phyloP scores from a whole-genome alignment of 2,797 vertebrate species.

The Morelia viridis region DNA sequence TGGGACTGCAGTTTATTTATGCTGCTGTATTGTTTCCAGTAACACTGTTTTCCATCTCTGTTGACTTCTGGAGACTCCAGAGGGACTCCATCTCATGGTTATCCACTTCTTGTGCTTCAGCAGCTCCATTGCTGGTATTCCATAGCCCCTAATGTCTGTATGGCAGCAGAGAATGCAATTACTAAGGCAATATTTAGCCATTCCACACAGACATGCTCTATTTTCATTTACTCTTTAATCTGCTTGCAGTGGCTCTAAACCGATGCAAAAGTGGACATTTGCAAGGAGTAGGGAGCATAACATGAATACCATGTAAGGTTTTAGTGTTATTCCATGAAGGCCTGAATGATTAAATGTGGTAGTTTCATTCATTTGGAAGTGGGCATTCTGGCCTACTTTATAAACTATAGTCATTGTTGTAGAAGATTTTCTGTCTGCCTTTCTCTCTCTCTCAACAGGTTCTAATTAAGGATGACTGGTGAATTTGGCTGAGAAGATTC shows the following conservation, averaged over 20 bases:
- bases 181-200: not conserved
- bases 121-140: not conserved
- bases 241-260: not conserved
- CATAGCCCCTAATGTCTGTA: not conserved
- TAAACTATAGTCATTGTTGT: not conserved
- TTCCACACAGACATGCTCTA: not conserved
- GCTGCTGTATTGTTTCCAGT: not conserved
- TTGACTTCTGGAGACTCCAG: not conserved
- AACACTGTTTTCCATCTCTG: not conserved
- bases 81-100: not conserved
- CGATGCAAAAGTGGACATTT: not conserved
- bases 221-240: not conserved
- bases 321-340: not conserved
- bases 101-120: not conserved
- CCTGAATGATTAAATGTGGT: not conserved
- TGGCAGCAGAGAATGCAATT: not conserved
- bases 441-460: not conserved
- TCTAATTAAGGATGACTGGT: not conserved
- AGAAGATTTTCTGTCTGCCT: not conserved
- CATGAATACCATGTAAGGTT: not conserved
- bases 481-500: not conserved
- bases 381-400: not conserved
- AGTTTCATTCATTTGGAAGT: not conserved
- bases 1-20: not conserved
- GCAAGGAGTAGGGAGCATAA: not conserved